phyloP scores from a whole-genome alignment of 2,888 invertebrate genomes.

The Salticus scenicus region DNA sequence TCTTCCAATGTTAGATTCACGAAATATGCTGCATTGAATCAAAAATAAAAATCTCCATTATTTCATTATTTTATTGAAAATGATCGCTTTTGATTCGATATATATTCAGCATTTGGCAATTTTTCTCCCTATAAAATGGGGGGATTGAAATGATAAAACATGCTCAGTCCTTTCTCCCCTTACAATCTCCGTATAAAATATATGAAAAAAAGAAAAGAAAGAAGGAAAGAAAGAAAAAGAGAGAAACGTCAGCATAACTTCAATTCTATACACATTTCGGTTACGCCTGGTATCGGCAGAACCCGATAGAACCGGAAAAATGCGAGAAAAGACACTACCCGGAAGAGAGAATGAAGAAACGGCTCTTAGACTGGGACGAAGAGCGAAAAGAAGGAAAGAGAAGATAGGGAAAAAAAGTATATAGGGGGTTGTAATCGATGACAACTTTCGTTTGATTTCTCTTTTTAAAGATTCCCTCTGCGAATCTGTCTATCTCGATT shows the following conservation, averaged over 20 bases:
- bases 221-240: neutral
- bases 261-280: conserved; percentile 52
- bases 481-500: conserved; percentile 41
- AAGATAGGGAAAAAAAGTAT: neutral
- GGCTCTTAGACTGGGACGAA: conserved; percentile 28
- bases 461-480: conserved; percentile 38
- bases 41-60: neutral
- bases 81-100: neutral
- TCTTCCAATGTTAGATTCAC: neutral
- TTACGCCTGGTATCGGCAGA: conserved; percentile 55
- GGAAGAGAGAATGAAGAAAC: conserved; percentile 31
- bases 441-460: conserved; percentile 63
- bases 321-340: conserved; percentile 42
- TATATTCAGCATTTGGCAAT: neutral
- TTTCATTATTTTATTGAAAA: conserved; percentile 4
- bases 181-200: conserved; percentile 1
- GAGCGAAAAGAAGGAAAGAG: conserved; percentile 30
- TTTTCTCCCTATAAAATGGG: neutral
- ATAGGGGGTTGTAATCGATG: conserved; percentile 52
- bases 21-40: neutral
- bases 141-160: conserved; percentile 7
- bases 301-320: conserved; percentile 53
- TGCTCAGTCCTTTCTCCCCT: conserved; percentile 1
- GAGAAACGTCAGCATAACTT: conserved; percentile 55
- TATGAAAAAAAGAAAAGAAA: no score